Percentiles rank a stretch among this genome's conserved stretches.
Conservation (phyloP, 1,140 invertebrate genomes). For the Drosophila simulans region DNA sequence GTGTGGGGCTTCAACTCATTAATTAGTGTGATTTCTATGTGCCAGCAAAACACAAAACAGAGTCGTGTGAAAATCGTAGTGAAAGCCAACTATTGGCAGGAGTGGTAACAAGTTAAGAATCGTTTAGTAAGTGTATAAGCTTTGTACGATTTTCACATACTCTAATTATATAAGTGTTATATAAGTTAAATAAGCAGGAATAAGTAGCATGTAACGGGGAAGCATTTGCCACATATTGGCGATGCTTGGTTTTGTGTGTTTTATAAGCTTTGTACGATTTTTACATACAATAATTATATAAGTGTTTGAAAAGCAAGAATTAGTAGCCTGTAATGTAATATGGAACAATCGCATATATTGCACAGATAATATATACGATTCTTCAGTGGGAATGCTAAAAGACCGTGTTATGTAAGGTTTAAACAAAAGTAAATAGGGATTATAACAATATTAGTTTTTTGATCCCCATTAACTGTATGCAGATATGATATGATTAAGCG, state of each 20-base stretch:
- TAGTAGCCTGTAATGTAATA: constrained; percentile 2
- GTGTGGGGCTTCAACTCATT: constrained; percentile 7
- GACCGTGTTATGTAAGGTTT: no score
- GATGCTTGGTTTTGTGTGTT: neutral
- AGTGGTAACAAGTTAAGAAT: neutral
- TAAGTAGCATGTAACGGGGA: constrained; percentile 7
- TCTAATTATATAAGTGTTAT: neutral
- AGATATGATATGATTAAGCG: constrained; percentile 23
- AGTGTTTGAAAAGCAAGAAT: constrained; percentile 13
- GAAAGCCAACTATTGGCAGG: constrained; percentile 7
- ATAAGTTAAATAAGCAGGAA: constrained; percentile 10
- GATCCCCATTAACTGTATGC: constrained; percentile 8
- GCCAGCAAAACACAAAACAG: constrained; percentile 23
- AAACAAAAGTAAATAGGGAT: neutral
- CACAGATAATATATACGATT: constrained; percentile 49
- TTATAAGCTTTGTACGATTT: constrained; percentile 54
- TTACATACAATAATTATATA: constrained; percentile 24
- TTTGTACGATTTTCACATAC: constrained; percentile 63
- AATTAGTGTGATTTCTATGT: constrained; percentile 9
- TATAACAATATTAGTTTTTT: constrained; percentile 1
- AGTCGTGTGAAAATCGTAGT: constrained; percentile 68
- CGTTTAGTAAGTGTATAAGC: neutral
- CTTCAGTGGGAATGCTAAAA: neutral
- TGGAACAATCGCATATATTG: constrained; percentile 44
- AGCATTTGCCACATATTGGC: no score